Base-by-base conservation (phyloP, 64 coral and sea anemone genomes). In the Actinia equina region DNA sequence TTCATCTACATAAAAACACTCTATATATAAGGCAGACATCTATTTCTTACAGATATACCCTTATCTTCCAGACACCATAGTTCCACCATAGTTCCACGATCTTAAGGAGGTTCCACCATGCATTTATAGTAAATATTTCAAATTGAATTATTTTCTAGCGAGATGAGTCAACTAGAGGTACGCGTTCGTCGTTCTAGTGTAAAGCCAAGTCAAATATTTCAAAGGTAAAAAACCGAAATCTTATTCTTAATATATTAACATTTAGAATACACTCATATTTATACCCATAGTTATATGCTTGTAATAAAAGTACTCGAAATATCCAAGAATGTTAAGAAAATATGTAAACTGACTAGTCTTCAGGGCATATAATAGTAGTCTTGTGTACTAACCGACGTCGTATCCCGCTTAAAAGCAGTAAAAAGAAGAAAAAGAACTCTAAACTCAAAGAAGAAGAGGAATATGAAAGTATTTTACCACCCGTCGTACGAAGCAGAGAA, bases 391-490 rank as follows among this genome's bases (percentile, higher is more conserved):
- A 65, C 22, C 17, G 62, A 22, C 6, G 12, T 74, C 12, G 42
- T 41, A 74, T 26, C 27, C n/a, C 69, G 10, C 69, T 12, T 57
- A 13, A 13, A 44, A 92, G 63, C 52, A 46, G 23, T 12, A 80
- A 65, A 13, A 37, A 86, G n/a, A 67, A 56, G 44, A 86, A 46
- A 60, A 82, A 62, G 22, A 60, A 45, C 11, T 44, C 64, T 54
- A 87, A 70, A 82, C 43, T 37, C 17, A 83, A 49, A 41, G 79
- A 86, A 8, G 63, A 83, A 41, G 90, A 87, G 37, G 79, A 87
- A 87, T n/a, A 30, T 52, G 18, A 87, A 15, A 53, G 87, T 54
- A 22, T 43, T 22, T 83, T 92, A 54, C 90, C 90, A 14, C 90
- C 84, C 0, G 80, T 92, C 18, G 86, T 87, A 74, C 55, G 90